These are phyloP conservation scores for Callionymus lyra DNA, from an alignment of 2,113 vertebrate species.

Conservation along the genomic window DNA sequence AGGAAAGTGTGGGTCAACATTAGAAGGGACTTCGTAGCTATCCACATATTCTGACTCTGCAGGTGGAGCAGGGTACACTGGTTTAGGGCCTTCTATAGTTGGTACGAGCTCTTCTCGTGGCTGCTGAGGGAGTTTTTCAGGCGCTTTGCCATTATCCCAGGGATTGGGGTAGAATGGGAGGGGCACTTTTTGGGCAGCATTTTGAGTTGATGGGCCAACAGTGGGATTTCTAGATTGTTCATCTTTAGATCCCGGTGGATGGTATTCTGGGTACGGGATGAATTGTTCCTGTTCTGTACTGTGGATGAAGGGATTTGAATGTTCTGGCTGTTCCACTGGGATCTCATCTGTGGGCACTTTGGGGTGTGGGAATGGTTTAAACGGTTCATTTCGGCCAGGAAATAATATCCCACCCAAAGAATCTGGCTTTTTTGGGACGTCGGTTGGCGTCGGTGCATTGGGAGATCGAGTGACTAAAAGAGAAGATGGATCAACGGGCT, in stretches of 20 bases:
- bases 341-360: not conserved
- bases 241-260: not conserved
- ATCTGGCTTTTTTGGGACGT: not conserved
- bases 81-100: not conserved
- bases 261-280: not conserved
- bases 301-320: too few species aligned
- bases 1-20: too few species aligned
- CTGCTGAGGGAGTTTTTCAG: not conserved
- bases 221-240: not conserved
- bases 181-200: not conserved
- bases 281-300: not conserved
- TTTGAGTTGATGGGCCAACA: not conserved
- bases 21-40: too few species aligned
- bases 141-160: not conserved
- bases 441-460: not conserved
- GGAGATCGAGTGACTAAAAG: too few species aligned
- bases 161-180: not conserved
- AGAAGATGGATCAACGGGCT: too few species aligned
- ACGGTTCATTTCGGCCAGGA: not conserved
- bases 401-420: not conserved
- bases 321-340: not conserved
- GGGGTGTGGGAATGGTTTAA: not conserved
- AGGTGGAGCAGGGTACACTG: too few species aligned
- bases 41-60: too few species aligned
- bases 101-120: not conserved